Conservation (phyloP, 1,140 invertebrate genomes). For the Halictus rubicundus region DNA sequence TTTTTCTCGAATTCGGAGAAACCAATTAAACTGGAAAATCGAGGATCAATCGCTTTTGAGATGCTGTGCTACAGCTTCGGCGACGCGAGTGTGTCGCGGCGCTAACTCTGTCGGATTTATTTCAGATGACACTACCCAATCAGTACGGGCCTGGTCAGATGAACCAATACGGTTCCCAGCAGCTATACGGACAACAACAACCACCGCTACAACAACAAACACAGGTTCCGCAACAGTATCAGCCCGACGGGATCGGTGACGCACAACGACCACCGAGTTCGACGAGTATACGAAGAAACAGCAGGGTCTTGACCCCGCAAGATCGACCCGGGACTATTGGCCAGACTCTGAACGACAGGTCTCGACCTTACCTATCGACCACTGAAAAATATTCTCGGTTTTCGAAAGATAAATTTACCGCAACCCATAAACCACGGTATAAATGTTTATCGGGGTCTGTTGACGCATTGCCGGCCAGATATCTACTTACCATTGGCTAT, state of each 20-base stretch:
- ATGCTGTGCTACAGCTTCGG: neutral
- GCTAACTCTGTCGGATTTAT: constrained; percentile 1
- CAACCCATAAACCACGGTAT: neutral
- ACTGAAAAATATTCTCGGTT: neutral
- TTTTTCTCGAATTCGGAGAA: too few relatives aligned
- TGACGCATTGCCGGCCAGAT: too few relatives aligned
- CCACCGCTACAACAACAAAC: constrained; percentile 56
- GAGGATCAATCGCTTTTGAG: neutral
- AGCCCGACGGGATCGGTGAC: constrained; percentile 67
- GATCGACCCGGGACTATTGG: constrained; percentile 75
- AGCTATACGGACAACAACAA: constrained; percentile 61
- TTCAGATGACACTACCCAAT: constrained; percentile 68
- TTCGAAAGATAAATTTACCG: neutral
- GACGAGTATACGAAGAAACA: constrained; percentile 77
- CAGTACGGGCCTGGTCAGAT: constrained; percentile 72
- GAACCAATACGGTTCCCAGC: constrained; percentile 71
- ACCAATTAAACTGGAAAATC: too few relatives aligned
- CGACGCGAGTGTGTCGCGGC: neutral
- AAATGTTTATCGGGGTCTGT: too few relatives aligned
- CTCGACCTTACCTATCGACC: neutral
- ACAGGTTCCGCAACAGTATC: constrained; percentile 68
- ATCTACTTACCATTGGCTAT: too few relatives aligned
- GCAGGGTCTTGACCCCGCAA: constrained; percentile 74
- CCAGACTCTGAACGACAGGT: constrained; percentile 78
- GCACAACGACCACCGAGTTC: constrained; percentile 66